Conservation (phyloP, 2,888 invertebrate species). For the Aplocera efformata region DNA sequence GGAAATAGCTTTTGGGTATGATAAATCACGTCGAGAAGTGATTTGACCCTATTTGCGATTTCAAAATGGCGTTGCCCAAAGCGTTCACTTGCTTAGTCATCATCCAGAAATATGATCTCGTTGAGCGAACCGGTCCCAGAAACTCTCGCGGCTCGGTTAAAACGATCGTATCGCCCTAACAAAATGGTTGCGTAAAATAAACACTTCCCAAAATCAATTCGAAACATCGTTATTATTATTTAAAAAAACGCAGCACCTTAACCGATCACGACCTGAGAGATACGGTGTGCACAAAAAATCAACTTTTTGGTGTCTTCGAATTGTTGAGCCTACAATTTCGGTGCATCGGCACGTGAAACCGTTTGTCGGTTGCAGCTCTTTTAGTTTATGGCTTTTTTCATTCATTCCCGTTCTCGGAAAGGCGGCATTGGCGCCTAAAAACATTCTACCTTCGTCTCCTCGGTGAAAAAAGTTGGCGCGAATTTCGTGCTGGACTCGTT, state of each 20-base stretch:
- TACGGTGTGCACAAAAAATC: slow-evolving; percentile 40
- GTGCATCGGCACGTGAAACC: slow-evolving; percentile 66
- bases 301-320: slow-evolving; percentile 51
- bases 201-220: slow-evolving; percentile 22
- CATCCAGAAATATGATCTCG: slow-evolving; percentile 1
- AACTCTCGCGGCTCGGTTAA: slow-evolving; percentile 6
- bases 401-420: slow-evolving; percentile 70
- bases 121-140: not conserved
- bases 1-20: slow-evolving; percentile 15
- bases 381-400: slow-evolving; percentile 68
- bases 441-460: slow-evolving; percentile 42
- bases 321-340: slow-evolving; percentile 60
- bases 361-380: slow-evolving; percentile 59
- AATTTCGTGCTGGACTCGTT: slow-evolving; percentile 31
- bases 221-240: slow-evolving; percentile 8
- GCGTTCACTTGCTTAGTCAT: slow-evolving; percentile 5
- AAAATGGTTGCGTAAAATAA: slow-evolving; percentile 14
- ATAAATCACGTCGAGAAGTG: slow-evolving; percentile 24
- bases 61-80: slow-evolving; percentile 15
- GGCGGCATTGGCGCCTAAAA: slow-evolving; percentile 73
- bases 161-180: slow-evolving; percentile 3
- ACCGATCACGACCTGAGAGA: slow-evolving; percentile 27
- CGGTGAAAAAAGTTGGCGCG: slow-evolving; percentile 46
- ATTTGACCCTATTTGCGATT: slow-evolving; percentile 17
- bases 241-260: slow-evolving; percentile 16